A percentile compares a stretch with the other conserved stretches of the same genome.
phyloP scores from a whole-genome alignment of 2,888 invertebrate genomes.

The Xestia sexstrigata region DNA sequence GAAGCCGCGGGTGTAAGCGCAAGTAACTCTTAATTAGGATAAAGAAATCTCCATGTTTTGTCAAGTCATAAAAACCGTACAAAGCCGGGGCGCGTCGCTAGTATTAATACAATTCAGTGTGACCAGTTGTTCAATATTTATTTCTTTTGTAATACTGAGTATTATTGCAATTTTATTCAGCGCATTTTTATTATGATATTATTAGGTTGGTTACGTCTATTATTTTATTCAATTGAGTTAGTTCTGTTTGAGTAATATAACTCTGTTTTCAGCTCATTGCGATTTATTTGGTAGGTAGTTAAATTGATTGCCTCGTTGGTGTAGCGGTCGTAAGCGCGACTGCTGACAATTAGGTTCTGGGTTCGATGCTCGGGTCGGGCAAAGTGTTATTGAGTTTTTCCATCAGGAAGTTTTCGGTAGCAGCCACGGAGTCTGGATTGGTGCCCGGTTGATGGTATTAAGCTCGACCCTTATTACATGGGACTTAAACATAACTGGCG shows the following conservation, averaged over 20 bases:
- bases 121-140: constrained; percentile 34
- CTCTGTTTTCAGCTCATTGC: constrained; percentile 11
- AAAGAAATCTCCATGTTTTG: background rate
- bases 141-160: constrained; percentile 22
- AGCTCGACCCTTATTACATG: too few species aligned
- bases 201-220: constrained; percentile 23
- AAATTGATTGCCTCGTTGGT: background rate
- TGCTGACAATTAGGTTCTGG: too few species aligned
- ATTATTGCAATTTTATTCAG: constrained; percentile 8
- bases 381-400: too few species aligned
- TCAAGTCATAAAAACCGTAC: background rate
- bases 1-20: too few species aligned
- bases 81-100: background rate
- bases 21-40: background rate
- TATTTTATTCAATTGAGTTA: constrained; percentile 15
- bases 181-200: constrained; percentile 25
- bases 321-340: too few species aligned
- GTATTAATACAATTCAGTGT: constrained; percentile 29
- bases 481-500: too few species aligned
- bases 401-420: too few species aligned
- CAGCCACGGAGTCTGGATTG: too few species aligned
- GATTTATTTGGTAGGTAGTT: background rate
- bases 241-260: constrained; percentile 5
- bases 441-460: too few species aligned
- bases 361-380: too few species aligned